Percentiles rank a stretch among this genome's conserved stretches.
phyloP scores from a whole-genome alignment of 2,797 vertebrate species.

The Champsocephalus esox region DNA sequence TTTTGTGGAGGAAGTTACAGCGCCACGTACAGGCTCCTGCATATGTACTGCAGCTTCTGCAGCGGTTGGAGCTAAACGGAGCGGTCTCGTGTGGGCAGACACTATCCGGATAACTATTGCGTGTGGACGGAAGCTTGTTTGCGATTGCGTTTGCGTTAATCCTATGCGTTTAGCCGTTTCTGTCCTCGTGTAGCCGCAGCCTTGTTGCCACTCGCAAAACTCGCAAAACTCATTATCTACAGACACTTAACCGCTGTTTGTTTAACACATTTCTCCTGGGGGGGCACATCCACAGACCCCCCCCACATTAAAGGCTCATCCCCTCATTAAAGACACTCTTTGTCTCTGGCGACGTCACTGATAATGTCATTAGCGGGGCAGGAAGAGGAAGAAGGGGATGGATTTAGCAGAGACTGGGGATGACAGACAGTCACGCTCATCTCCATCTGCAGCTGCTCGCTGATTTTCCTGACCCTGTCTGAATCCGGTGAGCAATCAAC shows the following conservation, averaged over 20 bases:
- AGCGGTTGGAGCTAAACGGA: no score
- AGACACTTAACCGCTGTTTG: slow-evolving; percentile 39
- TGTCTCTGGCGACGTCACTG: slow-evolving; percentile 27
- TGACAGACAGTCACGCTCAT: slow-evolving; percentile 45
- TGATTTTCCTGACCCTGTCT: slow-evolving; percentile 46
- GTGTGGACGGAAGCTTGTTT: no score
- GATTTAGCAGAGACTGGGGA: slow-evolving; percentile 42
- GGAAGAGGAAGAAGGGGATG: slow-evolving; percentile 32
- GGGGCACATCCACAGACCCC: neutral
- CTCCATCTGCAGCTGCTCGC: slow-evolving; percentile 55
- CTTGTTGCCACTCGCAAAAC: slow-evolving; percentile 4
- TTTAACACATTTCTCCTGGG: slow-evolving; percentile 31
- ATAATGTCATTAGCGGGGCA: slow-evolving; percentile 57
- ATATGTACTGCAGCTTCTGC: no score
- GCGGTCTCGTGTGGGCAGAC: no score
- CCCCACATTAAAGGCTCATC: slow-evolving; percentile 17
- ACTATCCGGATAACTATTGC: no score
- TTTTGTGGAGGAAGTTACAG: no score
- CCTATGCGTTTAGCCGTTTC: no score
- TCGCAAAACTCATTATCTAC: slow-evolving; percentile 28
- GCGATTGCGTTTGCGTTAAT: no score
- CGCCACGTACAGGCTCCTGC: no score
- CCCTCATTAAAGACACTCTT: slow-evolving; percentile 40
- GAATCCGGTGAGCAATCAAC: slow-evolving; percentile 48
- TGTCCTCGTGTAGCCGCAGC: neutral